Evolutionary conservation across 2,113 vertebrate genomes (phyloP).

Genomic region (Amazona guildingii): DNA sequence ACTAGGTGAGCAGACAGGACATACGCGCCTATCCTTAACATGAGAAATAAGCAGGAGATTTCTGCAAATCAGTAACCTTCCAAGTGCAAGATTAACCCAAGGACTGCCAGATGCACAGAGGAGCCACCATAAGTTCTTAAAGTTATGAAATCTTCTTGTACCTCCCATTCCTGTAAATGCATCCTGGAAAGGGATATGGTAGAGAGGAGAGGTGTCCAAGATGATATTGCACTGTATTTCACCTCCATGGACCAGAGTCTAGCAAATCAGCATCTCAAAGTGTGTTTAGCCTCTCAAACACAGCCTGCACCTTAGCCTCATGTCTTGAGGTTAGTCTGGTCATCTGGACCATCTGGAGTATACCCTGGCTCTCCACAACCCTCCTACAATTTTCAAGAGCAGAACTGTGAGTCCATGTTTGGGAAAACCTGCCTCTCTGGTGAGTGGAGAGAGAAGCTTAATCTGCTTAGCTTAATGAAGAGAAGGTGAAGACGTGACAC

Average conservation of each 20-base stretch:
- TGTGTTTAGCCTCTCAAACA: background rate
- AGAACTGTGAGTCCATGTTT: background rate
- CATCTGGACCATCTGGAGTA: background rate
- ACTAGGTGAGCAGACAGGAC: slow-evolving; percentile 42
- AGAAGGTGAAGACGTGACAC: background rate
- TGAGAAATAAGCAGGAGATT: slow-evolving; percentile 4
- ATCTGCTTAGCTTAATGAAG: slow-evolving; percentile 59
- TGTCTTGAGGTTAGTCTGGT: background rate
- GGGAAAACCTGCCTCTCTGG: background rate
- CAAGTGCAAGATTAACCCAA: slow-evolving; percentile 12
- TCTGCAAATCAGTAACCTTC: background rate
- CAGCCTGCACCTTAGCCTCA: background rate
- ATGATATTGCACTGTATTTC: background rate
- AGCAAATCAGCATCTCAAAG: background rate
- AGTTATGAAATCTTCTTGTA: background rate
- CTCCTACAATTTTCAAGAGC: slow-evolving; percentile 1
- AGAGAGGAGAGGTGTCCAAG: background rate
- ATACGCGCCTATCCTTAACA: slow-evolving; percentile 14
- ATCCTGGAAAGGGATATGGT: background rate
- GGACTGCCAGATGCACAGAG: background rate
- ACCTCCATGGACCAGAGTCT: background rate
- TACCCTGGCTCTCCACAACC: background rate
- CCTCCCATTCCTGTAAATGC: background rate
- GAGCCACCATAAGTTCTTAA: background rate
- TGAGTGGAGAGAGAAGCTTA: slow-evolving; percentile 25